Evolutionary conservation across 2,113 vertebrate species (phyloP).

Genomic region (Myrmecophaga tridactyla): DNA sequence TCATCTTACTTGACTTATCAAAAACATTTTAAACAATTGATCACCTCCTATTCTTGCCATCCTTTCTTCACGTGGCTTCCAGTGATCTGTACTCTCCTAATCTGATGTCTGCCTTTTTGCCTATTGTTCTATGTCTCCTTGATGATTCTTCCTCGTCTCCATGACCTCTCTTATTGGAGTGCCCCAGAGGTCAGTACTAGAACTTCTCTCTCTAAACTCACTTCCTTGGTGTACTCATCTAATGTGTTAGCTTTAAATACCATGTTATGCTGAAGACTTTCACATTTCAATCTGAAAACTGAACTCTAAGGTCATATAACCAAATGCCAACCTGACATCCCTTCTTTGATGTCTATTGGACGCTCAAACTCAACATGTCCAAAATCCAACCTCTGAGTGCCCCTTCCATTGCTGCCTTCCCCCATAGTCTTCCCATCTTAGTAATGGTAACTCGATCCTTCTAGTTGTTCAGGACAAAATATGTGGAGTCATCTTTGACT

Average conservation of each 20-base stretch:
- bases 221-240: not conserved
- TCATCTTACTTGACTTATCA: not conserved
- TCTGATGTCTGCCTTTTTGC: not conserved
- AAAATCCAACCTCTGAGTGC: not conserved
- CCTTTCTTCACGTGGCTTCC: not conserved
- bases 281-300: not conserved
- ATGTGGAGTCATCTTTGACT: not conserved
- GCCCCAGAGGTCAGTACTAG: not conserved
- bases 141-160: not conserved
- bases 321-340: not conserved
- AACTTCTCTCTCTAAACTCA: not conserved
- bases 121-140: not conserved
- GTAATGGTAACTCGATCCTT: not conserved
- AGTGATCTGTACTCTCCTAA: not conserved
- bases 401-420: not conserved
- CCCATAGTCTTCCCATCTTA: not conserved
- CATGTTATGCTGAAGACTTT: not conserved
- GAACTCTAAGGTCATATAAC: not conserved
- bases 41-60: not conserved
- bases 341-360: not conserved
- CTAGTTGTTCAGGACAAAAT: not conserved
- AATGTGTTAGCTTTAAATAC: not conserved
- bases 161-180: not conserved
- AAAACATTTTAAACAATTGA: not conserved
- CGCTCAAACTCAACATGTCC: not conserved